Conservation (phyloP, 2,888 invertebrate genomes). For the Priocnemis perturbator region DNA sequence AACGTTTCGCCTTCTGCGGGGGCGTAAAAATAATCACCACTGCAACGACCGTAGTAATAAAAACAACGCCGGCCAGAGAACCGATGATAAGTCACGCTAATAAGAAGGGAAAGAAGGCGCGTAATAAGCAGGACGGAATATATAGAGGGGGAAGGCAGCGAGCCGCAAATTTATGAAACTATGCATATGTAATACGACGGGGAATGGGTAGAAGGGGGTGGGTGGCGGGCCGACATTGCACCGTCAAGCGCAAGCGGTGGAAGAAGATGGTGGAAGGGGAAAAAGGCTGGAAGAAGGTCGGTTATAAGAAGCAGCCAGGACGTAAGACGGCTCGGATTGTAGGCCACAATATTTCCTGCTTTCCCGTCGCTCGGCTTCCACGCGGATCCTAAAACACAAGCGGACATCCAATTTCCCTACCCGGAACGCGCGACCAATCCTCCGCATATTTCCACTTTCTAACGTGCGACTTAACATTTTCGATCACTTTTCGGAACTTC, state of each 20-base stretch:
- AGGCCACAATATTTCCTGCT: conserved; percentile 32
- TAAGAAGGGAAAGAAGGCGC: conserved; percentile 1
- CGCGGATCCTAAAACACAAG: conserved; percentile 47
- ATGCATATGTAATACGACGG: conserved; percentile 63
- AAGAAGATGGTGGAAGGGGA: background rate
- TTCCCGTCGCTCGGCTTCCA: background rate
- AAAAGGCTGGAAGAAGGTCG: background rate
- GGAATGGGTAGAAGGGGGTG: conserved; percentile 15
- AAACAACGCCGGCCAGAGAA: conserved; percentile 13
- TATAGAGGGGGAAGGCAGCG: background rate
- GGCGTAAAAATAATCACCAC: background rate
- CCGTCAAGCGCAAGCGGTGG: background rate
- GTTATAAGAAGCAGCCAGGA: background rate
- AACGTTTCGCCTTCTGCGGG: too few relatives aligned
- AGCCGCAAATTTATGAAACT: conserved; percentile 64
- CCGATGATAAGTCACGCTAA: background rate
- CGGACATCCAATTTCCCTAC: conserved; percentile 59
- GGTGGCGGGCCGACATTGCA: background rate
- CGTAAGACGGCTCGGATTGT: conserved; percentile 31
- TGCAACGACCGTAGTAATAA: conserved; percentile 37
- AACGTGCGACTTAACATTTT: too few relatives aligned
- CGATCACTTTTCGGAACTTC: too few relatives aligned
- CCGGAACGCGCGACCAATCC: background rate
- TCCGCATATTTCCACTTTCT: background rate
- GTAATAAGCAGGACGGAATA: background rate